phyloP scores from a whole-genome alignment of 2,888 invertebrate species.

The Nemurella pictetii region DNA sequence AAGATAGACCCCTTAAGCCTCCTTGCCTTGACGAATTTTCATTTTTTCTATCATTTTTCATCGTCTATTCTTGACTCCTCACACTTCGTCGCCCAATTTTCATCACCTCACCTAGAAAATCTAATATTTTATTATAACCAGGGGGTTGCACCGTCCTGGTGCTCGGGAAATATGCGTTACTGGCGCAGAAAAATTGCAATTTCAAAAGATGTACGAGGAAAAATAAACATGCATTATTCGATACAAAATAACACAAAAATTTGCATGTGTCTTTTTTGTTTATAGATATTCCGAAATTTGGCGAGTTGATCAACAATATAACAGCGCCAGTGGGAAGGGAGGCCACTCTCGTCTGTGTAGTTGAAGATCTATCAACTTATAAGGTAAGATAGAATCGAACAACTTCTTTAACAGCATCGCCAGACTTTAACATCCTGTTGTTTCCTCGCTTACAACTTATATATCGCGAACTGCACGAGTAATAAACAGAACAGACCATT shows the following conservation, averaged over 20 bases:
- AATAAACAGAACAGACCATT: background rate
- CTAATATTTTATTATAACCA: background rate
- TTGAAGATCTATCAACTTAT: slow-evolving; percentile 68
- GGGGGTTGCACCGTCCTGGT: background rate
- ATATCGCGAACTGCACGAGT: background rate
- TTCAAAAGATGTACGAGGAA: background rate
- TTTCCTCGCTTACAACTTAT: background rate
- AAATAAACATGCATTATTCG: background rate
- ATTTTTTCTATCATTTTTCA: background rate
- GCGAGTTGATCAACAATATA: slow-evolving; percentile 67
- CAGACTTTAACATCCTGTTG: background rate
- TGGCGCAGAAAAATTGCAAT: background rate
- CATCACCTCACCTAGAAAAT: background rate
- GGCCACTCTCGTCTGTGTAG: slow-evolving; percentile 67
- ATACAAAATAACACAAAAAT: background rate
- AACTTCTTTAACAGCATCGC: background rate
- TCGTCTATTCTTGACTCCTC: background rate
- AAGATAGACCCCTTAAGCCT: background rate
- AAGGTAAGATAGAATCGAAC: slow-evolving; percentile 57
- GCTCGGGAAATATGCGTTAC: background rate
- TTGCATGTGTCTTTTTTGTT: slow-evolving; percentile 42
- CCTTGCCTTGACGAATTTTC: background rate
- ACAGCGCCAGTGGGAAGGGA: slow-evolving; percentile 70
- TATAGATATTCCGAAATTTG: slow-evolving; percentile 68
- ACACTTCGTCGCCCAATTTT: background rate